Percentiles rank a stretch among this genome's conserved stretches.
Evolutionary conservation across 2,888 invertebrate species (phyloP).

Genomic region (Limenitis camilla): DNA sequence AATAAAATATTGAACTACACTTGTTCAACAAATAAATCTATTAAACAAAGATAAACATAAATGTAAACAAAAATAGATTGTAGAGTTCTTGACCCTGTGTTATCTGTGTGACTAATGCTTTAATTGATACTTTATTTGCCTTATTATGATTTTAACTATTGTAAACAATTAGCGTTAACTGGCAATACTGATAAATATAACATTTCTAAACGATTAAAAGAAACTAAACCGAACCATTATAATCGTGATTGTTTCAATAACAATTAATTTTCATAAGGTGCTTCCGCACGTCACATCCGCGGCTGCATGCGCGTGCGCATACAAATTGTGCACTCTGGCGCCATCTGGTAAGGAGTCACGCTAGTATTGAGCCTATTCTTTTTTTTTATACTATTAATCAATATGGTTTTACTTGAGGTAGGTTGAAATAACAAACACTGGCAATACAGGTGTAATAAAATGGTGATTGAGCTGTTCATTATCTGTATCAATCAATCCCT

Average conservation of each 20-base stretch:
- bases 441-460: too few species aligned
- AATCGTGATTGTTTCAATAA: conserved; percentile 42
- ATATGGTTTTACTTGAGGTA: not conserved
- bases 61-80: conserved; percentile 24
- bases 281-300: conserved; percentile 54
- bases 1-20: conserved; percentile 1
- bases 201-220: not conserved
- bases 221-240: not conserved
- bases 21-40: conserved; percentile 2
- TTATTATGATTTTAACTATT: too few species aligned
- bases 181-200: not conserved
- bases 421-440: too few species aligned
- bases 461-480: too few species aligned
- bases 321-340: conserved; percentile 46
- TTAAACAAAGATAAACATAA: conserved; percentile 17
- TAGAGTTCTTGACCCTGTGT: conserved; percentile 14
- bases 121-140: too few species aligned
- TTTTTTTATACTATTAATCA: too few species aligned
- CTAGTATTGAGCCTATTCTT: not conserved
- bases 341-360: conserved; percentile 37
- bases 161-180: too few species aligned
- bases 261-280: conserved; percentile 52
- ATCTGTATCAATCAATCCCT: too few species aligned
- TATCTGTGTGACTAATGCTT: too few species aligned
- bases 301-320: conserved; percentile 46